These are phyloP conservation scores for Apaloderma vittatum DNA, from an alignment of 2,113 vertebrate genomes.

Conservation along the genomic window DNA sequence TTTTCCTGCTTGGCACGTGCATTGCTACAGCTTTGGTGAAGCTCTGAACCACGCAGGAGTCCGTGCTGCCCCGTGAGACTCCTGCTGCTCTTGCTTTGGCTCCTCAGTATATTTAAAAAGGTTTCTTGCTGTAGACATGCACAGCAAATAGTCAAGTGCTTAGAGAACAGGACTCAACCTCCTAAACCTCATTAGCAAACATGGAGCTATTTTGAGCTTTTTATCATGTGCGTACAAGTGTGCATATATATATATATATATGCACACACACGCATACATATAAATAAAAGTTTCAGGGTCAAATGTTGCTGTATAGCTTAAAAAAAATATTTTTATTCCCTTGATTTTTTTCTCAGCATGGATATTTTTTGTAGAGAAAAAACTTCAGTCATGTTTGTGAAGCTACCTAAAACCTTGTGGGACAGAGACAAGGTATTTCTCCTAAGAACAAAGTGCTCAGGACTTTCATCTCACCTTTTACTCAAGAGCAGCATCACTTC, in stretches of 20 bases:
- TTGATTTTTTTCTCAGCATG: background rate
- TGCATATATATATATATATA: background rate
- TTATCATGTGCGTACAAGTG: background rate
- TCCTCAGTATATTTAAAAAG: background rate
- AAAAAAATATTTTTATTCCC: background rate
- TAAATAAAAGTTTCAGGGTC: background rate
- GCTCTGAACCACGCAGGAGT: background rate
- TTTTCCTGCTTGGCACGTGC: background rate
- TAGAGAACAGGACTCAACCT: background rate
- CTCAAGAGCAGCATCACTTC: background rate
- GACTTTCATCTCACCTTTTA: background rate
- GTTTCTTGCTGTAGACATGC: background rate
- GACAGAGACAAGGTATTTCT: background rate
- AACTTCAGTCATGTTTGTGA: background rate
- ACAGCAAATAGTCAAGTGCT: background rate
- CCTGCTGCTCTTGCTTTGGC: background rate
- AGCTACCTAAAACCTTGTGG: background rate
- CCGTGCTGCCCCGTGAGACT: background rate
- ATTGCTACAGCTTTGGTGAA: background rate
- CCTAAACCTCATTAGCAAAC: background rate
- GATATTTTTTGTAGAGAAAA: background rate
- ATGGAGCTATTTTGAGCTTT: background rate
- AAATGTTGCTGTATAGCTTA: background rate
- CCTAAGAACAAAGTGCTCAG: background rate
- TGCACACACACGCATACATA: background rate